These are phyloP conservation scores for Gyps fulvus DNA, from an alignment of 2,113 vertebrate genomes.

Conservation along the genomic window DNA sequence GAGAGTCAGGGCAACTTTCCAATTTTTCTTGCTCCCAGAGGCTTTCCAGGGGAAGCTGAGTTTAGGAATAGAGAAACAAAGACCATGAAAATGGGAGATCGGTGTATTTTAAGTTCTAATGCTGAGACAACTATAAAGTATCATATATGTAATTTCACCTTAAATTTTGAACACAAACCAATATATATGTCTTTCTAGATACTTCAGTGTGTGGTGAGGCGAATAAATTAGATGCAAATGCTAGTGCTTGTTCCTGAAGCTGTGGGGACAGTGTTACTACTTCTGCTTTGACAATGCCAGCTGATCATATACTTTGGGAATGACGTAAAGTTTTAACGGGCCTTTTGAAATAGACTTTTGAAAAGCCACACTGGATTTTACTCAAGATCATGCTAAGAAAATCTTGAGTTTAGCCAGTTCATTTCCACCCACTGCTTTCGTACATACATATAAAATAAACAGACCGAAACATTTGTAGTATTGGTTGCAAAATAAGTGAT, in stretches of 20 bases:
- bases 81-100: neutral
- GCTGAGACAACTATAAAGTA: neutral
- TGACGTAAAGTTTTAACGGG: neutral
- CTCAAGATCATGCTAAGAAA: neutral
- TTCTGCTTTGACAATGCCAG: neutral
- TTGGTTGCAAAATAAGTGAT: neutral
- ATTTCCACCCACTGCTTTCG: neutral
- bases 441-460: neutral
- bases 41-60: constrained; percentile 18
- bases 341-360: neutral
- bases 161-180: neutral
- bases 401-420: neutral
- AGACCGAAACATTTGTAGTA: neutral
- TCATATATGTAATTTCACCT: neutral
- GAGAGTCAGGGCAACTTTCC: constrained; percentile 51
- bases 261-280: neutral
- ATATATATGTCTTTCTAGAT: neutral
- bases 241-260: neutral
- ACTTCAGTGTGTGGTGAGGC: neutral
- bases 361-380: neutral
- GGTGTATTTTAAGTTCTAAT: neutral
- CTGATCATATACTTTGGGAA: neutral
- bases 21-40: constrained; percentile 44
- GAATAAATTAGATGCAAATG: neutral
- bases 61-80: constrained; percentile 18